Evolutionary conservation across 2,797 vertebrate genomes (phyloP), one percentile per base, ranked within the genome.

Genomic region (Periparus ater): DNA sequence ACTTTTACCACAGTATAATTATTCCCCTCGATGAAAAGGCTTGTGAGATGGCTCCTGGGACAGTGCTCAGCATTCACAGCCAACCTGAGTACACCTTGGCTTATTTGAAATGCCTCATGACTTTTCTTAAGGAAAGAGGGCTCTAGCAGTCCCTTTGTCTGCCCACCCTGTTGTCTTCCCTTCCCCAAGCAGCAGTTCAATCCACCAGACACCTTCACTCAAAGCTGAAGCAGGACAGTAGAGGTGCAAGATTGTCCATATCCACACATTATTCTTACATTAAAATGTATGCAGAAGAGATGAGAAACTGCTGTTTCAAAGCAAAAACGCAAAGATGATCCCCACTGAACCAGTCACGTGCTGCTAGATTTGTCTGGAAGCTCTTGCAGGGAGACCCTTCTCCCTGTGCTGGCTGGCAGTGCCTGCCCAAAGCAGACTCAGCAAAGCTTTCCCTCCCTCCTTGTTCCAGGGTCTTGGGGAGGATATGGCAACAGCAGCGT

Each of bases 401-500:
- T 2, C 26, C 71, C 50, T 2, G 0, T 1, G 2, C 32, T 5
- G 8, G 17, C 58, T 32, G 60, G 13, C 51, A 80, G 70, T 0
- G 6, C 7, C 48, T 67, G 67, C 60, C 72, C 50, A 15, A 3
- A 17, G 10, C 3, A 1, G 73, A 27, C 51, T 15, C 36, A 34
- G 44, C 55, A 88, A 42, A 66, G 34, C 65, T 26, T 50, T 22
- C 32, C 29, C 40, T 71, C 57, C 26, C 54, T 70, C 51, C 34
- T 27, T 32, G 36, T 6, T 36, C 44, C 53, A 25, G 42, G 26
- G 53, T 16, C 27, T 2, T 18, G 61, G 48, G 48, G 36, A 50
- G 74, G 51, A 54, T 36, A 22, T 0, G 5, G 21, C 44, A 76
- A 4, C 9, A 32, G 1, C 0, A 18, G 8, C 1, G 21, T 2